Evolutionary conservation across 2,888 invertebrate species (phyloP), one percentile per base, ranked within the genome.

Genomic region (Drosophila suboccidentalis): DNA sequence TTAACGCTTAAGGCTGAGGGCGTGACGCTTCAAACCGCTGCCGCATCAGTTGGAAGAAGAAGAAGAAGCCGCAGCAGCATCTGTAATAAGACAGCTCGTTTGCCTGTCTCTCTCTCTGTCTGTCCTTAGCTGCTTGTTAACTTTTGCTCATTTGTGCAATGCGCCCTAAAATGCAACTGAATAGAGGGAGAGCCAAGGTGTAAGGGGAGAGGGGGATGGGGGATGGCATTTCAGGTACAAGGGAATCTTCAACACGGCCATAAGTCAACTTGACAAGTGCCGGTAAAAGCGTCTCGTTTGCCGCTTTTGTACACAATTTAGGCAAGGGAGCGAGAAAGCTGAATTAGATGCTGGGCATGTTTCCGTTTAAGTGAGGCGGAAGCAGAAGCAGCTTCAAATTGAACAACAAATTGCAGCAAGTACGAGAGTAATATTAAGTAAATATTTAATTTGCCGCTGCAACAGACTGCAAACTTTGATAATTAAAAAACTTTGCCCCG

Each of bases 21-120:
- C 67, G 58, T 82, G 69, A 62, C 58, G 65, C 63, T 59, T 43
- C 41, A 50, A 80, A 75, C 89, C 86, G 19, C 83, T 78, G 59
- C 50, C 2, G 41, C 57, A 59, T 41, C 34, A 49, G 62, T 15
- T 11, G 26, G 22, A 22, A 43, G 54, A 19, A n/a, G 13, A 13
- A 59, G 50, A 13, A 67, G 44, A 38, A 19, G 13, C 17, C 59
- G 50, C 13, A 66, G 47, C 46, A 26, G 34, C 39, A 77, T 53
- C 89, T 76, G 53, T 86, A 84, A 88, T 84, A 88, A 84, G 84
- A 83, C 87, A 84, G 89, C 84, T 84, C 85, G 80, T 83, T 77
- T 79, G 76, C 70, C 53, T 41, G 77, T 47, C 59, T 41, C 11
- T 38, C 38, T 38, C 38, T 43, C 44, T 47, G 54, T 41, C 51